Base-by-base conservation (phyloP, 2,888 invertebrate species). In the Cheilosia vernalis region DNA sequence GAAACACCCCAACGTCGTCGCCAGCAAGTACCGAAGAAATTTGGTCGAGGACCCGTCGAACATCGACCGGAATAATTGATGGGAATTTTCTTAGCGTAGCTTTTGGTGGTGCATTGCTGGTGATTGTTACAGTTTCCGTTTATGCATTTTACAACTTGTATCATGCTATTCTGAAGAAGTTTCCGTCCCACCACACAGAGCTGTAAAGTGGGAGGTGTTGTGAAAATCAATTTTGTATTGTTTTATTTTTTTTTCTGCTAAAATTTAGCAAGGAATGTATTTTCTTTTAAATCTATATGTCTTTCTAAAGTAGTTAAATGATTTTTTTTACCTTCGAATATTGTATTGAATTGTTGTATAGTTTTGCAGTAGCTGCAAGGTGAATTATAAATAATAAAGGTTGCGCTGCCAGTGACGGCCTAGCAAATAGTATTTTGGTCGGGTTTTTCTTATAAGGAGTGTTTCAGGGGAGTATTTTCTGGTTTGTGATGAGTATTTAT, bases 111-210 rank as follows among this genome's bases (percentile, higher is more conserved):
- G 96, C 96, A 1, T 93, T 97, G 4, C 89, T 95, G 10, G 95
- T 97, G 53, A 97, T 97, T 76, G 91, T 97, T 9, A 95, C 95
- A 88, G 97, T 97, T 49, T 96, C 97, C 67, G 93, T 96, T 1
- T 97, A 97, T 89, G 97, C 97, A 0, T 97, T 97, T 90, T 96
- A 96, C 89, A 97, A 96, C 91, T 93, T 97, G 0, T 96, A 96
- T 90, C 93, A 95, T 88, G 96, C 96, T 17, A 95, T 97, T 64
- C 90, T 96, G 40, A 97, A 96, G 92, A 96, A 96, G 91, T 97
- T 97, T 89, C 96, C 96, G 0, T 95, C 96, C 0, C 94, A 93
- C 60, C 97, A 97, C 89, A 96, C 96, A 40, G 97, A 97, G 92
- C 92, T 97, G 90, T 97, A 95, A 94, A 89, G 17, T 61, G 53